phyloP scores from a whole-genome alignment of 2,888 invertebrate species.

The Muscina levida region DNA sequence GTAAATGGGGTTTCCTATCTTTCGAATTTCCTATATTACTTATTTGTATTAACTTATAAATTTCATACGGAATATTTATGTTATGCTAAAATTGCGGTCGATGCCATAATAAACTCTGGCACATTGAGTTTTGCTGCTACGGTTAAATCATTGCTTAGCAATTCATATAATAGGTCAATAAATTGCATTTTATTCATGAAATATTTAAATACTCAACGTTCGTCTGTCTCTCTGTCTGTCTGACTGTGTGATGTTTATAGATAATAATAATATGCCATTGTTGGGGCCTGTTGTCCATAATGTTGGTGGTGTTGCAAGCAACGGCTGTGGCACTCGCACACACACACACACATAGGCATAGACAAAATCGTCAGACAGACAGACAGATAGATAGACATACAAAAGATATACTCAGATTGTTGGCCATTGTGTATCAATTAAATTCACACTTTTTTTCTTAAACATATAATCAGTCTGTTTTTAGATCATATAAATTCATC shows the following conservation, averaged over 20 bases:
- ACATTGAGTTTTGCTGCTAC: neutral
- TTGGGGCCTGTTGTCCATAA: neutral
- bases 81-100: neutral
- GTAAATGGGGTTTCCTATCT: no score
- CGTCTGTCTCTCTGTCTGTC: no score
- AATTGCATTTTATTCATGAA: constrained; percentile 19
- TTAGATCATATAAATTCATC: constrained; percentile 27
- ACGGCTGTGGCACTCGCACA: neutral
- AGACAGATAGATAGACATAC: neutral
- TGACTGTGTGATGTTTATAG: constrained; percentile 22
- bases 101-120: no score
- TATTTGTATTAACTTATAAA: no score
- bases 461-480: constrained; percentile 19
- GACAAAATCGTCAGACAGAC: constrained; percentile 7
- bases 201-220: constrained; percentile 18
- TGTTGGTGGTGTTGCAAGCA: neutral
- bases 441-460: constrained; percentile 56
- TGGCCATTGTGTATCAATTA: constrained; percentile 60
- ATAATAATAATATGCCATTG: neutral
- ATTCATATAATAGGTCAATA: constrained; percentile 9
- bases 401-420: neutral
- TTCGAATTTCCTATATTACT: no score
- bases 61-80: neutral
- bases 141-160: constrained; percentile 16
- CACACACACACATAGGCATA: neutral